Percentiles rank a stretch among this genome's conserved stretches.
Conservation (phyloP, 2,113 vertebrate species). For the Okapia johnstoni region DNA sequence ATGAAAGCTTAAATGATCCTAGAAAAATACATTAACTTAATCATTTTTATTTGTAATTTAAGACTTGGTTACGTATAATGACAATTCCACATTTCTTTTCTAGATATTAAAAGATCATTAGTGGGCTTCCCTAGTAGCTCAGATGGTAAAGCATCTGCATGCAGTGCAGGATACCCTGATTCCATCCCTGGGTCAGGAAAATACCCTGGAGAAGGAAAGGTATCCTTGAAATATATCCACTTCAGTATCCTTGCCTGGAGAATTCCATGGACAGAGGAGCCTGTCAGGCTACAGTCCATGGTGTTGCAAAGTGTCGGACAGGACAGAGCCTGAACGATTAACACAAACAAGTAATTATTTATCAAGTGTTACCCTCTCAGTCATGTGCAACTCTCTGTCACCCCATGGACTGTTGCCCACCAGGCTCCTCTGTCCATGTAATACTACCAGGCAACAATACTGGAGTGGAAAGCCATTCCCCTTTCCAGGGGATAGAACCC, state of each 20-base stretch:
- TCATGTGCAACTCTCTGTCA: neutral
- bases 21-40: neutral
- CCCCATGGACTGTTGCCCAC: neutral
- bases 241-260: neutral
- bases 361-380: neutral
- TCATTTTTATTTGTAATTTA: neutral
- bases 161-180: neutral
- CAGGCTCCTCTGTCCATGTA: neutral
- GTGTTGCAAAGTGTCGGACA: rapidly evolving
- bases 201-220: neutral
- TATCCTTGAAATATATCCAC: neutral
- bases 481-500: neutral
- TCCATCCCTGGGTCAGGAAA: neutral
- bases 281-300: neutral
- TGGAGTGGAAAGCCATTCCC: neutral
- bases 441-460: neutral
- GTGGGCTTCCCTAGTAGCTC: neutral
- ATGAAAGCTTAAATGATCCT: neutral
- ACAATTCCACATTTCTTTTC: neutral
- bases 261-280: neutral
- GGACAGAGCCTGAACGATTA: neutral
- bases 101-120: neutral
- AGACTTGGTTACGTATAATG: neutral
- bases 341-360: neutral
- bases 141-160: neutral